These are phyloP conservation scores for Nibea albiflora DNA, from an alignment of 2,113 vertebrate genomes.

Conservation along the genomic window DNA sequence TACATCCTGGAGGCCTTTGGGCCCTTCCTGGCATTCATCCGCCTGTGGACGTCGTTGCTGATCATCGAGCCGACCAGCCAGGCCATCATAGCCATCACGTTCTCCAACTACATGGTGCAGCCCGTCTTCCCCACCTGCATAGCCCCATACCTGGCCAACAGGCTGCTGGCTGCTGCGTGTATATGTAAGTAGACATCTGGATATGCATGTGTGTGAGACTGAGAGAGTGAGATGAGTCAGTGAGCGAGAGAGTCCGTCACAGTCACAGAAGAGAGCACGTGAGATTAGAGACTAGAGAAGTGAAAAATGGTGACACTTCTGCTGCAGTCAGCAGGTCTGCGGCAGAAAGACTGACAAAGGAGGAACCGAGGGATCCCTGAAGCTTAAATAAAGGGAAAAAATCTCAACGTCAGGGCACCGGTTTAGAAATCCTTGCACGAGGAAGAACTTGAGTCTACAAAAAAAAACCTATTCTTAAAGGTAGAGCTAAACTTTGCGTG, in stretches of 20 bases:
- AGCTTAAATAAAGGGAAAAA: slow-evolving; percentile 24
- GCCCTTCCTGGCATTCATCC: slow-evolving; percentile 89
- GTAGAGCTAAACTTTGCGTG: background rate
- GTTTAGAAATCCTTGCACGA: slow-evolving; percentile 30
- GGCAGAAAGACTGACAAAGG: slow-evolving; percentile 38
- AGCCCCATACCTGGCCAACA: slow-evolving; percentile 87
- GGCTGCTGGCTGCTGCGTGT: slow-evolving; percentile 90
- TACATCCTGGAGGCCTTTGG: slow-evolving; percentile 95
- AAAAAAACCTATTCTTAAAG: background rate
- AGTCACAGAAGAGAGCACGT: slow-evolving; percentile 17
- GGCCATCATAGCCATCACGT: slow-evolving; percentile 93
- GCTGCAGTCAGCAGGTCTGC: slow-evolving; percentile 49
- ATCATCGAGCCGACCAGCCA: slow-evolving; percentile 96
- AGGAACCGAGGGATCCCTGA: slow-evolving; percentile 46
- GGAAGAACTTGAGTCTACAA: slow-evolving; percentile 10
- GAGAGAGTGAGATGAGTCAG: background rate
- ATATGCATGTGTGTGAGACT: slow-evolving; percentile 3
- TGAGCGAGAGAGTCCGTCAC: background rate
- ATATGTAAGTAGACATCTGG: slow-evolving; percentile 87
- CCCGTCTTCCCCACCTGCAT: slow-evolving; percentile 91
- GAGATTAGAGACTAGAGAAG: slow-evolving; percentile 64
- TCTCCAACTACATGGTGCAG: slow-evolving; percentile 95
- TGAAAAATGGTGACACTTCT: slow-evolving; percentile 55
- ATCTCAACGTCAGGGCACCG: slow-evolving; percentile 13
- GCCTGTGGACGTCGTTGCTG: slow-evolving; percentile 93